Evolutionary conservation across 2,113 vertebrate species (phyloP).

Genomic region (Naja naja): DNA sequence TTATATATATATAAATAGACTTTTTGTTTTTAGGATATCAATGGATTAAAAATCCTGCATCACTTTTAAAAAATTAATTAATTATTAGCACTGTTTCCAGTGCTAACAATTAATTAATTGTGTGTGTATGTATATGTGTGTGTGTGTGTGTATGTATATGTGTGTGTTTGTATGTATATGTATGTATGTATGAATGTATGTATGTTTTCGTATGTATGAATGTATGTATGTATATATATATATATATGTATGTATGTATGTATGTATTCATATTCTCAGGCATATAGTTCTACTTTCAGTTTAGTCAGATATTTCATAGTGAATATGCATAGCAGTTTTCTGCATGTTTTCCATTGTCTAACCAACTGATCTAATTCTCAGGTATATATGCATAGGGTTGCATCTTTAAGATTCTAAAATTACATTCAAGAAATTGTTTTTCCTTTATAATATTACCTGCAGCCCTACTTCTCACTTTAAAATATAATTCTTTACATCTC

Average conservation of each 20-base stretch:
- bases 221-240: no score
- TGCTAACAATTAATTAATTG: no score
- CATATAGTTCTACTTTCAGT: not conserved
- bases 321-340: not conserved
- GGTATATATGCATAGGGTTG: not conserved
- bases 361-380: not conserved
- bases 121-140: no score
- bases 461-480: slow-evolving; percentile 46
- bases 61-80: slow-evolving; percentile 53
- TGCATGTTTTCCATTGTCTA: not conserved
- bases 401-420: not conserved
- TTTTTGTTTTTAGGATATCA: slow-evolving; percentile 47
- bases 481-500: slow-evolving; percentile 37
- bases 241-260: no score
- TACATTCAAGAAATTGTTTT: slow-evolving; percentile 1
- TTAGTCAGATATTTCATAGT: not conserved
- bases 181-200: no score
- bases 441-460: slow-evolving; percentile 12
- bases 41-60: slow-evolving; percentile 53
- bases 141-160: no score
- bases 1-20: not conserved
- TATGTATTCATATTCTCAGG: no score
- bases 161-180: no score
- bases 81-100: not conserved
- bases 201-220: no score